Evolutionary conservation across 2,797 vertebrate species (phyloP).

Genomic region (Menidia menidia): DNA sequence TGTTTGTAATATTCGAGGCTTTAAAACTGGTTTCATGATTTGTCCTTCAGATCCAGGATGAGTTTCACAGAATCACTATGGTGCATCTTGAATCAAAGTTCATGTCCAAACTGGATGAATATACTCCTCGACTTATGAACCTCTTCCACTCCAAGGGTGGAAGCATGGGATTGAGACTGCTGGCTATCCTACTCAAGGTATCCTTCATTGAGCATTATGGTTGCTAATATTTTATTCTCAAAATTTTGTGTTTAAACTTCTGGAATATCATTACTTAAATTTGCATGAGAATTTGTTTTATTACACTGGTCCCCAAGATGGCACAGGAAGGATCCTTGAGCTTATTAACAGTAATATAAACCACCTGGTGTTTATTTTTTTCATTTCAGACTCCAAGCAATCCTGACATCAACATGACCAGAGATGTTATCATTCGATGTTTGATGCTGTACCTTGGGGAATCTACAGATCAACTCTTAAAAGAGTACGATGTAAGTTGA

Average conservation of each 20-base stretch:
- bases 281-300: background rate
- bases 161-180: constrained; percentile 28
- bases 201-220: background rate
- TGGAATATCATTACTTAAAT: too few relatives aligned
- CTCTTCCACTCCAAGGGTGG: constrained; percentile 23
- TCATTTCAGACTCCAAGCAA: background rate
- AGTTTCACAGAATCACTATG: constrained; percentile 50
- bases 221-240: background rate
- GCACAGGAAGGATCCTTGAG: background rate
- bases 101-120: constrained; percentile 44
- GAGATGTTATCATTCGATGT: too few relatives aligned
- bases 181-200: constrained; percentile 44
- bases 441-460: too few relatives aligned
- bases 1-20: too few relatives aligned
- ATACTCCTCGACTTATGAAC: constrained; percentile 18
- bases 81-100: constrained; percentile 40
- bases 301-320: background rate
- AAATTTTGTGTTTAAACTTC: background rate
- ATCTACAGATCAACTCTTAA: too few relatives aligned
- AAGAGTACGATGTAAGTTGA: too few relatives aligned
- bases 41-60: constrained; percentile 26
- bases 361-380: background rate
- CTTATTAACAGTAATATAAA: background rate
- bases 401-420: background rate
- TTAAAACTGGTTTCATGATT: background rate